phyloP scores from a whole-genome alignment of 2,888 invertebrate species.

The Tortricodes alternella region DNA sequence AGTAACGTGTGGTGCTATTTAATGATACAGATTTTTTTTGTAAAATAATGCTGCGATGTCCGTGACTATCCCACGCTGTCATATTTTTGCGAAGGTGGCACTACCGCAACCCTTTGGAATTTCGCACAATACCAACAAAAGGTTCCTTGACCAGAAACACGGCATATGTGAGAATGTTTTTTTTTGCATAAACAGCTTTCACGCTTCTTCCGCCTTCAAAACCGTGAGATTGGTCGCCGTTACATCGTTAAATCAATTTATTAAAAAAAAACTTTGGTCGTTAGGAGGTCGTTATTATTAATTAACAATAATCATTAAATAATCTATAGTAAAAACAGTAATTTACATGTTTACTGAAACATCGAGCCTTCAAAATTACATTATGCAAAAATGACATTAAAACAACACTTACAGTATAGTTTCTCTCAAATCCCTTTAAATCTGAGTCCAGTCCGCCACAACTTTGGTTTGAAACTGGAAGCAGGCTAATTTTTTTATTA shows the following conservation, averaged over 20 bases:
- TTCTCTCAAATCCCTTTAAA: background rate
- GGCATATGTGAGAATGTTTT: conserved; percentile 57
- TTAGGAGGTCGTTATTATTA: too few relatives aligned
- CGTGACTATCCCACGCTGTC: conserved; percentile 73
- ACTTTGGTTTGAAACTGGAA: too few relatives aligned
- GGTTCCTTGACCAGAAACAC: conserved; percentile 76
- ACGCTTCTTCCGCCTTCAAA: conserved; percentile 21
- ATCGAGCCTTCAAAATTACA: conserved; percentile 1
- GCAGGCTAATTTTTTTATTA: too few relatives aligned
- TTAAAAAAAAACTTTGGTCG: background rate
- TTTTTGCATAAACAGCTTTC: conserved; percentile 52
- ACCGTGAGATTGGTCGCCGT: conserved; percentile 18
- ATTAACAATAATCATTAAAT: too few relatives aligned
- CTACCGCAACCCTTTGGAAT: conserved; percentile 66
- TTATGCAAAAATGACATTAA: background rate
- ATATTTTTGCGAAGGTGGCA: conserved; percentile 59
- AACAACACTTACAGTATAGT: conserved; percentile 3
- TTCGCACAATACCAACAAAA: conserved; percentile 63
- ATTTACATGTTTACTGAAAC: background rate
- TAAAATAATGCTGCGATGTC: conserved; percentile 33
- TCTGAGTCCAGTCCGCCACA: too few relatives aligned
- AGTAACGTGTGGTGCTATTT: background rate
- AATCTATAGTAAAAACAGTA: too few relatives aligned
- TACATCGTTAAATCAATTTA: conserved; percentile 3
- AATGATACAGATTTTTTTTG: conserved; percentile 31